Conservation (phyloP, 2,888 invertebrate genomes). For the Pogonocherus hispidulus region DNA sequence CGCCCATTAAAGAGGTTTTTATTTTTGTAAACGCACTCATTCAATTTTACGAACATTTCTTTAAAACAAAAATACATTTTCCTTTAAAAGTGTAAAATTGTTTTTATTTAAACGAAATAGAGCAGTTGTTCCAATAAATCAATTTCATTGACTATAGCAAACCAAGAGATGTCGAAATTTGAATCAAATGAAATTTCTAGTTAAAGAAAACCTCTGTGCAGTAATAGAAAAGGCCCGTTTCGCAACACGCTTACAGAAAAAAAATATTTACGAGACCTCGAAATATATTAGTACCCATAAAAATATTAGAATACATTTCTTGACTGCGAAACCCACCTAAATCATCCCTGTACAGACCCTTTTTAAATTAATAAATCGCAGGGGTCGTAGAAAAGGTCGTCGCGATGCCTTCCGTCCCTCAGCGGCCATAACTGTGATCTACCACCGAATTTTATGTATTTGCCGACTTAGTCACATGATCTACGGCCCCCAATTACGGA, state of each 20-base stretch:
- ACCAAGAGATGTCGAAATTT: too few relatives aligned
- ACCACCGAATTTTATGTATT: constrained; percentile 63
- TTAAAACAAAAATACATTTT: too few relatives aligned
- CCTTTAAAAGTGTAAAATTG: too few relatives aligned
- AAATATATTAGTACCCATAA: not conserved
- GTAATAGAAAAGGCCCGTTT: not conserved
- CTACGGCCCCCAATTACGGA: constrained; percentile 55
- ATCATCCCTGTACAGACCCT: constrained; percentile 36
- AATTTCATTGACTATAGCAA: too few relatives aligned
- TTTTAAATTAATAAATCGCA: constrained; percentile 55
- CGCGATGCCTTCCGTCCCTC: constrained; percentile 52
- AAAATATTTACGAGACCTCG: not conserved
- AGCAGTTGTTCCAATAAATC: too few relatives aligned
- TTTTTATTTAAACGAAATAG: too few relatives aligned
- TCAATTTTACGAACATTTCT: too few relatives aligned
- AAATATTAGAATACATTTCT: not conserved
- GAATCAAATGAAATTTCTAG: too few relatives aligned
- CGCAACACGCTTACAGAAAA: not conserved
- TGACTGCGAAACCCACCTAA: not conserved
- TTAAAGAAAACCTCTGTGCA: too few relatives aligned
- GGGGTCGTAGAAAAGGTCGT: constrained; percentile 39
- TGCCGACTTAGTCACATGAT: constrained; percentile 57
- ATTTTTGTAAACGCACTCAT: too few relatives aligned
- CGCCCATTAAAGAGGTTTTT: too few relatives aligned
- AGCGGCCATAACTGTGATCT: constrained; percentile 63